phyloP scores from a whole-genome alignment of 2,888 invertebrate species.

The Trypoxylon attenuatum region DNA sequence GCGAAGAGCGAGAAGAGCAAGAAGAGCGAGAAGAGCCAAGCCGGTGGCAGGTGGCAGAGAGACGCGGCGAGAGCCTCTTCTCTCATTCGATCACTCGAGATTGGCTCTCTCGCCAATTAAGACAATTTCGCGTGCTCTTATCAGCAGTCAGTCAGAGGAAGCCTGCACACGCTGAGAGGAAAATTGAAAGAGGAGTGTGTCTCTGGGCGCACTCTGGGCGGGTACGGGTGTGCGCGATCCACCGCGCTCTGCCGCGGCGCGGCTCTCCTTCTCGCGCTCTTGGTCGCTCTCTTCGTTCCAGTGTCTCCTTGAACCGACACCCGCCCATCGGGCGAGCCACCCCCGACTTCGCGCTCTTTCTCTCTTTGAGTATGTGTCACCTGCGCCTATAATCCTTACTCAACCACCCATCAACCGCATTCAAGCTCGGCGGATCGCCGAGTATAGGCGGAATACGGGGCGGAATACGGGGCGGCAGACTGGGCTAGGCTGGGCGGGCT shows the following conservation, averaged over 20 bases:
- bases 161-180: slow-evolving; percentile 49
- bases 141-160: slow-evolving; percentile 58
- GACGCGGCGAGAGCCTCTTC: slow-evolving; percentile 49
- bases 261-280: slow-evolving; percentile 6
- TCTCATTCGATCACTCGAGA: slow-evolving; percentile 54
- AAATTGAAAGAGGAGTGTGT: slow-evolving; percentile 55
- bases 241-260: no score
- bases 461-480: slow-evolving; percentile 37
- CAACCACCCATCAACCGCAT: slow-evolving; percentile 72
- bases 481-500: slow-evolving; percentile 42
- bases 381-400: slow-evolving; percentile 72
- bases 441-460: slow-evolving; percentile 62
- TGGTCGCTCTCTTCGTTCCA: slow-evolving; percentile 36
- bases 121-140: slow-evolving; percentile 67
- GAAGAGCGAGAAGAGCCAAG: slow-evolving; percentile 29
- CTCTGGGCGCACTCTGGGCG: slow-evolving; percentile 43
- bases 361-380: slow-evolving; percentile 60
- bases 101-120: slow-evolving; percentile 65
- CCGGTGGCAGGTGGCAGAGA: slow-evolving; percentile 32
- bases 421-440: slow-evolving; percentile 66
- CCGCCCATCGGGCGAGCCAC: slow-evolving; percentile 49
- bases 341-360: slow-evolving; percentile 50
- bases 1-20: slow-evolving; percentile 2
- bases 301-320: slow-evolving; percentile 49
- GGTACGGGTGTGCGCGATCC: no score